A percentile compares a stretch with the other conserved stretches of the same genome.
Conservation (phyloP, 2,888 invertebrate species). For the Temnothorax ravouxi region DNA sequence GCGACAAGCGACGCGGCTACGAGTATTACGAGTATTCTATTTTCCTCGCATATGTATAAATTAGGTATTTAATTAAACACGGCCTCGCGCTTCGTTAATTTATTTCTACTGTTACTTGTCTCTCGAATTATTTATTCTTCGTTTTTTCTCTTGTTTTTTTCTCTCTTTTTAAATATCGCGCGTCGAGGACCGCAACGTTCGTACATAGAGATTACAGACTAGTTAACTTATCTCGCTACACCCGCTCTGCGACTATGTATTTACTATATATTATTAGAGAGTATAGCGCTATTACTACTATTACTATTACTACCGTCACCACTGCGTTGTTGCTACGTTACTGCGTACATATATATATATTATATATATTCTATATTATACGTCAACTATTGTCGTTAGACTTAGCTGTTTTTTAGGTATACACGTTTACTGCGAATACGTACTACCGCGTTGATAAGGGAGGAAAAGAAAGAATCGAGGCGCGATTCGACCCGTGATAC, state of each 20-base stretch:
- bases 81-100: conserved; percentile 52
- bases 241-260: conserved; percentile 45
- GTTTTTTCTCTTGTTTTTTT: conserved; percentile 23
- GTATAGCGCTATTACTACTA: conserved; percentile 62
- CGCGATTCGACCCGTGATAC: conserved; percentile 43
- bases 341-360: conserved; percentile 60
- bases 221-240: conserved; percentile 59
- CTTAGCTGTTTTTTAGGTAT: conserved; percentile 60
- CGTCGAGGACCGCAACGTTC: conserved; percentile 55
- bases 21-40: conserved; percentile 54
- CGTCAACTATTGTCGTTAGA: conserved; percentile 69
- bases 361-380: conserved; percentile 67
- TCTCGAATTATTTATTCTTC: conserved; percentile 73
- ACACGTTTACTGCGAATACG: conserved; percentile 67
- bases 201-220: conserved; percentile 61
- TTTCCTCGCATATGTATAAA: conserved; percentile 56
- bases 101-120: conserved; percentile 50
- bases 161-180: conserved; percentile 38
- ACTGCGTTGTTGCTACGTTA: conserved; percentile 65
- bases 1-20: conserved; percentile 4
- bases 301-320: conserved; percentile 64
- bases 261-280: conserved; percentile 52
- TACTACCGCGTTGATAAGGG: conserved; percentile 62
- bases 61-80: conserved; percentile 47
- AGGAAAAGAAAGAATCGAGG: conserved; percentile 22